Evolutionary conservation across 2,113 vertebrate genomes (phyloP).

Genomic region (Puntigrus tetrazona): DNA sequence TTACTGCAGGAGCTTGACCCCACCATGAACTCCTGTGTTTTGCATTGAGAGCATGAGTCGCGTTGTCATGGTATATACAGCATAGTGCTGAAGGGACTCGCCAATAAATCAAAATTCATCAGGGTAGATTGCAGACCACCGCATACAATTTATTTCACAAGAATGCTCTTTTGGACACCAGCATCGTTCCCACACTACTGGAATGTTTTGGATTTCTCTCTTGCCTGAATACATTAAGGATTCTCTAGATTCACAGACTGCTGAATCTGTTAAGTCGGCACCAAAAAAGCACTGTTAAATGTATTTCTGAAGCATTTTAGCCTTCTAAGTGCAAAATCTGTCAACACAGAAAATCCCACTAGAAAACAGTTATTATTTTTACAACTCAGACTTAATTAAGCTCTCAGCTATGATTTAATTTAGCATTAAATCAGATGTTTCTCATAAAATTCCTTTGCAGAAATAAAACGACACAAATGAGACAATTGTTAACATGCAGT

Average conservation of each 20-base stretch:
- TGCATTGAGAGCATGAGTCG: not conserved
- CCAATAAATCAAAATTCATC: conserved; percentile 6
- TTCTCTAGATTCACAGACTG: conserved; percentile 34
- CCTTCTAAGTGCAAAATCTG: not conserved
- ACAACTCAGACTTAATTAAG: not conserved
- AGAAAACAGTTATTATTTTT: not conserved
- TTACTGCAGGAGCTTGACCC: not conserved
- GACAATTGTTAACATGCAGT: not conserved
- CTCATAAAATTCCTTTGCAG: conserved; percentile 8
- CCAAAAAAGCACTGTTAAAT: not conserved
- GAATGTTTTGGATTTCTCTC: conserved; percentile 44
- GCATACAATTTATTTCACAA: not conserved
- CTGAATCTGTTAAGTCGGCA: not conserved
- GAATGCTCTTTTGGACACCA: conserved; percentile 41
- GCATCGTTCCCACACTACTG: conserved; percentile 46
- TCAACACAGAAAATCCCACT: not conserved
- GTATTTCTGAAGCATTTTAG: not conserved
- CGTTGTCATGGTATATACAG: not conserved
- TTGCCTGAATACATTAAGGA: conserved; percentile 40
- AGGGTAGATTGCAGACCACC: not conserved
- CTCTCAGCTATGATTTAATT: not conserved
- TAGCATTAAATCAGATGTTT: not conserved
- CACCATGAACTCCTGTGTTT: not conserved
- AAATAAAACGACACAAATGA: not conserved
- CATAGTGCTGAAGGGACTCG: not conserved